phyloP scores from a whole-genome alignment of 2,888 invertebrate species.

The Ctena decussata region DNA sequence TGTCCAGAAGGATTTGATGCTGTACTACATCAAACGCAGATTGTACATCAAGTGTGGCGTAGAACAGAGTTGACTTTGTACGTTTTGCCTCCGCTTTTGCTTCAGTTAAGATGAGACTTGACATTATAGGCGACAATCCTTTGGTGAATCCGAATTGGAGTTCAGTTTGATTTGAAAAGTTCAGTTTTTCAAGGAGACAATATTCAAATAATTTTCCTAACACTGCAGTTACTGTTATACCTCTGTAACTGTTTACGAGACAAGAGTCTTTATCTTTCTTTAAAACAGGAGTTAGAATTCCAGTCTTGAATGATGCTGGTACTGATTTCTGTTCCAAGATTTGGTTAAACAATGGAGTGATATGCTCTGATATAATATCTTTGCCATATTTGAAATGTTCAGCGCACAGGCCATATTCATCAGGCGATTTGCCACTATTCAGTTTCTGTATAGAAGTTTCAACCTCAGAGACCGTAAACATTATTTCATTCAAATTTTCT shows the following conservation, averaged over 20 bases:
- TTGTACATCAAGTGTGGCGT: background rate
- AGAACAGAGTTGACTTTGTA: background rate
- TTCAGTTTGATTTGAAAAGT: background rate
- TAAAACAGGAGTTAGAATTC: slow-evolving; percentile 13
- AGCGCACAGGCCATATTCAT: too few species aligned
- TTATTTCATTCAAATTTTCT: too few species aligned
- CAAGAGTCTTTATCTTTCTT: slow-evolving; percentile 22
- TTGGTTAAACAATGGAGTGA: too few species aligned
- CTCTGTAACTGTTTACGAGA: slow-evolving; percentile 2
- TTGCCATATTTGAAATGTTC: too few species aligned
- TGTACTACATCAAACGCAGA: background rate
- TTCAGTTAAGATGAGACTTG: background rate
- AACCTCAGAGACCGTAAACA: too few species aligned
- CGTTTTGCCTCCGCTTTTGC: too few species aligned
- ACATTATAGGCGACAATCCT: background rate
- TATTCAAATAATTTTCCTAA: slow-evolving; percentile 18
- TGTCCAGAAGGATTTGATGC: background rate
- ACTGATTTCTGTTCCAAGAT: background rate
- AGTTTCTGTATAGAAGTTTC: too few species aligned
- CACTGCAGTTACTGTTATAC: background rate
- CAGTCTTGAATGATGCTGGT: slow-evolving; percentile 18
- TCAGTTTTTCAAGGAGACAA: background rate
- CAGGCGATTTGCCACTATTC: too few species aligned
- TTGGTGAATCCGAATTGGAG: background rate
- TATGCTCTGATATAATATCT: too few species aligned